Evolutionary conservation across 1,140 invertebrate genomes (phyloP).

Genomic region (Drosophila lowei): DNA sequence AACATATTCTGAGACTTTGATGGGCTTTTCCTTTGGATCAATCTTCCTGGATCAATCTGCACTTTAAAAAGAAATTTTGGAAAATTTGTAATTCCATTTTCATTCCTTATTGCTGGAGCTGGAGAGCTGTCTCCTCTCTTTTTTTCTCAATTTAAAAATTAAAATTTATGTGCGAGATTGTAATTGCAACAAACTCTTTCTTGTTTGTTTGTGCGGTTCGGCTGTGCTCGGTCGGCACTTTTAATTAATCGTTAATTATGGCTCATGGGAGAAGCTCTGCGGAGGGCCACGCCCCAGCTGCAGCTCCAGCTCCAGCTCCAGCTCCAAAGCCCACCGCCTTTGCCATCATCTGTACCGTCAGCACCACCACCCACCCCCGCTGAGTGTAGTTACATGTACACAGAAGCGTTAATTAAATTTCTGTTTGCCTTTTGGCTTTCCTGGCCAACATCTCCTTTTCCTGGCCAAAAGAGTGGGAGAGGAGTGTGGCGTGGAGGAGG

Average conservation of each 20-base stretch:
- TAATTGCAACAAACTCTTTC: constrained; percentile 38
- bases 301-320: constrained; percentile 1
- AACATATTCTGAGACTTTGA: no score
- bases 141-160: constrained; percentile 7
- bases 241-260: constrained; percentile 82
- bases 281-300: constrained; percentile 16
- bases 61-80: no score
- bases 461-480: constrained; percentile 1
- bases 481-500: background rate
- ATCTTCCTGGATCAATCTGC: no score
- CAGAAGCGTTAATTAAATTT: constrained; percentile 82
- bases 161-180: constrained; percentile 53
- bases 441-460: constrained; percentile 38
- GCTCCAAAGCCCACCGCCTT: constrained; percentile 7
- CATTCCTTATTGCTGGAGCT: background rate
- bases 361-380: constrained; percentile 44
- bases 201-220: constrained; percentile 22
- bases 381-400: constrained; percentile 75
- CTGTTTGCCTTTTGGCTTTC: constrained; percentile 56
- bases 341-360: background rate
- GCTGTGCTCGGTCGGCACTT: constrained; percentile 38
- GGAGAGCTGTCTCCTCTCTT: background rate
- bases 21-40: no score
- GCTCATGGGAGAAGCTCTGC: constrained; percentile 51
- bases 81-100: background rate